Conservation (phyloP, 2,797 vertebrate species). For the Erethizon dorsatum region DNA sequence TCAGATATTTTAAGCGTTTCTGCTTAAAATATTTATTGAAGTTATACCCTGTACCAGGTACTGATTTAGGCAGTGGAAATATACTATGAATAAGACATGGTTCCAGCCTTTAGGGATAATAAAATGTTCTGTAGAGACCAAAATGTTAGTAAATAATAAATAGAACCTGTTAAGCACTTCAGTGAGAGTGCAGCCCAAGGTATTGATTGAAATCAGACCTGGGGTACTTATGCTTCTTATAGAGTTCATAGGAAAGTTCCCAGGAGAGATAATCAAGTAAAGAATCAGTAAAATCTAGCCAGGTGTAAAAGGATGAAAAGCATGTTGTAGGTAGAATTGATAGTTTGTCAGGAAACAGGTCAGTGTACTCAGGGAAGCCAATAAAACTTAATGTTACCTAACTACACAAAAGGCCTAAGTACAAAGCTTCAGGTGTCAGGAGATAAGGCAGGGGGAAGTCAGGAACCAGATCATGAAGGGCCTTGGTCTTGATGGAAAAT, state of each 20-base stretch:
- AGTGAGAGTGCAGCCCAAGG: neutral
- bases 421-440: neutral
- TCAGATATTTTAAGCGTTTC: neutral
- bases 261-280: neutral
- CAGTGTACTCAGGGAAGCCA: neutral
- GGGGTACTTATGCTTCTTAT: neutral
- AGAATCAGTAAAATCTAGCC: neutral
- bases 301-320: neutral
- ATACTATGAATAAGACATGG: neutral
- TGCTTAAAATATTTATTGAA: neutral
- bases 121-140: neutral
- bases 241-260: neutral
- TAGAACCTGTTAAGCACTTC: neutral
- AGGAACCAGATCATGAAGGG: neutral
- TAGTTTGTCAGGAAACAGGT: neutral
- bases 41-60: neutral
- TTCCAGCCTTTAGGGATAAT: neutral
- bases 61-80: neutral
- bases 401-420: neutral
- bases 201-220: neutral
- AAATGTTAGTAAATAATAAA: conserved; percentile 12
- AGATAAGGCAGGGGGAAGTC: neutral
- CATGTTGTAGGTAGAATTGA: neutral
- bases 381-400: neutral
- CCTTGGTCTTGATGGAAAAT: neutral